These are phyloP conservation scores for Pinna nobilis DNA, from an alignment of 1,140 invertebrate species.

Conservation along the genomic window DNA sequence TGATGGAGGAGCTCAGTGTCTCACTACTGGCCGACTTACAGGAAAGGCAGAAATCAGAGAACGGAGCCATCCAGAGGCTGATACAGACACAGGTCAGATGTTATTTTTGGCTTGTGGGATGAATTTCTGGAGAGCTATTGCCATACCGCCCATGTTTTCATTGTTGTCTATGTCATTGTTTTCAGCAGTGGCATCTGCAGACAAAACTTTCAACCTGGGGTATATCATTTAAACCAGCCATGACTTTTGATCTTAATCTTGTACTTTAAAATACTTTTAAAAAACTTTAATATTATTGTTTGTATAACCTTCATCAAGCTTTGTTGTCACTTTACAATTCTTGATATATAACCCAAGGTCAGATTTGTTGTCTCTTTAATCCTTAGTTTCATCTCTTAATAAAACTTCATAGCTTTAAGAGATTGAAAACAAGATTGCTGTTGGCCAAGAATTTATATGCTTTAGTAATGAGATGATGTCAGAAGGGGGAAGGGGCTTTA, in stretches of 20 bases:
- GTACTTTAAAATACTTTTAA: too few species aligned
- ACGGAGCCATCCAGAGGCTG: slow-evolving; percentile 44
- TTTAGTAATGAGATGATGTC: too few species aligned
- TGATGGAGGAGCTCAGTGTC: slow-evolving; percentile 55
- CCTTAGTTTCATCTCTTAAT: too few species aligned
- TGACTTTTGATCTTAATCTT: neutral
- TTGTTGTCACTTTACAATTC: too few species aligned
- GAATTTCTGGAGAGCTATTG: neutral
- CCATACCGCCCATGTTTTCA: neutral
- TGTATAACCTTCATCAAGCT: too few species aligned
- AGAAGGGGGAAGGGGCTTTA: too few species aligned
- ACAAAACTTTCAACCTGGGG: neutral
- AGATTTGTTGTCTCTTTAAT: too few species aligned
- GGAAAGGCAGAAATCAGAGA: slow-evolving; percentile 57
- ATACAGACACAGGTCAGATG: slow-evolving; percentile 26
- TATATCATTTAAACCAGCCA: neutral
- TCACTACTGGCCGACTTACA: slow-evolving; percentile 62
- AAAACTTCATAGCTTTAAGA: too few species aligned
- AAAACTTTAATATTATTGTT: too few species aligned
- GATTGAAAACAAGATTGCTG: too few species aligned
- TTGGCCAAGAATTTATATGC: too few species aligned
- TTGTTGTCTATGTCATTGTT: neutral
- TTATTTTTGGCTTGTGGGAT: neutral
- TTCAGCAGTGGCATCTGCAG: neutral
- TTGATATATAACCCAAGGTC: too few species aligned